These are phyloP conservation scores for Lycaena phlaeas DNA, from an alignment of 2,888 invertebrate species.

Conservation along the genomic window DNA sequence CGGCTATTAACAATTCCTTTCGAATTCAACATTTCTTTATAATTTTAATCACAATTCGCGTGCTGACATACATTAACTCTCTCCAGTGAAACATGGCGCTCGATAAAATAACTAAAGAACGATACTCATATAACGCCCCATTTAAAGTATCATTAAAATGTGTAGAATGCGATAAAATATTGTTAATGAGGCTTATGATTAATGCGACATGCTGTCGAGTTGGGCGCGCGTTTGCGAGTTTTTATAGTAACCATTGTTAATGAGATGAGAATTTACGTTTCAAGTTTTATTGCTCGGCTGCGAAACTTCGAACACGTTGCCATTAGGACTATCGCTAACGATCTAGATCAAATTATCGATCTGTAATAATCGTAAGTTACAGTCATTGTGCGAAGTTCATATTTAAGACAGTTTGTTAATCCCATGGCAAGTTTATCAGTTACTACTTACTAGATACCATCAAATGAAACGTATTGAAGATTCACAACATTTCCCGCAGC, in stretches of 20 bases:
- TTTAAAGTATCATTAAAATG: constrained; percentile 62
- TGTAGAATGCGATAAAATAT: constrained; percentile 52
- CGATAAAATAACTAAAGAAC: constrained; percentile 49
- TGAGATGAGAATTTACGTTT: too few species aligned
- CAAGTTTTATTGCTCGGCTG: constrained; percentile 9
- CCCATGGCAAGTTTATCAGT: too few species aligned
- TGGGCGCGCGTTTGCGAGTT: constrained; percentile 32
- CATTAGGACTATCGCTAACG: too few species aligned
- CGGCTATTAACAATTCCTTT: constrained; percentile 16
- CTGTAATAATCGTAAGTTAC: too few species aligned
- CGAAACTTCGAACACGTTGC: background rate
- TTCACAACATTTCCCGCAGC: too few species aligned
- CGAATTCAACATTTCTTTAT: constrained; percentile 51
- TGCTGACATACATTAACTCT: constrained; percentile 60
- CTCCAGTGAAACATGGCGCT: constrained; percentile 50
- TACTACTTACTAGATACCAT: too few species aligned
- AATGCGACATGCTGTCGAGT: constrained; percentile 36
- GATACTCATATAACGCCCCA: constrained; percentile 36
- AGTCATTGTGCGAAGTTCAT: too few species aligned
- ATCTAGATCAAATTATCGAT: too few species aligned
- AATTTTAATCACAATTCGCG: constrained; percentile 68
- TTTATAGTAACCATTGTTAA: constrained; percentile 28
- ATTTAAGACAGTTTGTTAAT: too few species aligned
- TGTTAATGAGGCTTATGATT: constrained; percentile 58
- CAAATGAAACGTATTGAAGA: too few species aligned